Base-by-base conservation (phyloP, 2,797 vertebrate species). In the Gobio occitaniae region DNA sequence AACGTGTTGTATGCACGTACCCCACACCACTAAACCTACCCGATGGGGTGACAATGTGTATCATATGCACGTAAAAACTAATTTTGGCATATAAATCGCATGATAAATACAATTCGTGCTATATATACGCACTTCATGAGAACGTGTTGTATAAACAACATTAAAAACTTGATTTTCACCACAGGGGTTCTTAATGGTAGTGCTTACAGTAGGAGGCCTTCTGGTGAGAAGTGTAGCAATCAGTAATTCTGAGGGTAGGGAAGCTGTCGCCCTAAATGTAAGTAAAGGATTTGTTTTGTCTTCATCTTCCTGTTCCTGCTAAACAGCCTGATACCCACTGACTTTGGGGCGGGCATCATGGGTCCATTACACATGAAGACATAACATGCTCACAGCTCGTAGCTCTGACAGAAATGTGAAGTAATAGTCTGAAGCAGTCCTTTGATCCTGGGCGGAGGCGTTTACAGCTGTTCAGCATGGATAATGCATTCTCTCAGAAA, bases 401-500 rank as follows among this genome's bases (percentile, higher is more conserved):
- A 17, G 52, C 56, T 83, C 56, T 82, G 80, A 47, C 13, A 71
- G 79, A 50, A 76, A 48, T 44, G 21, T 72, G 44, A 48, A 65
- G 44, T 83, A 70, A 78, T 78, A 54, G 56, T 82, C 65, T 50
- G 15, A 78, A 44, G 52, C 76, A 79, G 74, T 78, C 13, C 54
- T 79, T 78, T 82, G 66, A 77, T 75, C 47, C 74, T 29, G 80
- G 44, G 5, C 0, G 44, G 70, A 65, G 80, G 52, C 32, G 44
- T 72, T 47, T 78, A 65, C 29, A 78, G 44, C 74, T 69, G 25
- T 69, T 52, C 66, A 44, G 41, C 63, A 38, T 12, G 56, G 68
- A 83, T 82, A 70, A 83, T 78, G 25, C 17, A 50, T 74, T 75
- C 68, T 79, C 68, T 75, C 80, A 68, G 48, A 88, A 70, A 63